Evolutionary conservation across 2,113 vertebrate genomes (phyloP), one percentile per base, ranked within the genome.

Genomic region (Heloderma charlesbogerti): DNA sequence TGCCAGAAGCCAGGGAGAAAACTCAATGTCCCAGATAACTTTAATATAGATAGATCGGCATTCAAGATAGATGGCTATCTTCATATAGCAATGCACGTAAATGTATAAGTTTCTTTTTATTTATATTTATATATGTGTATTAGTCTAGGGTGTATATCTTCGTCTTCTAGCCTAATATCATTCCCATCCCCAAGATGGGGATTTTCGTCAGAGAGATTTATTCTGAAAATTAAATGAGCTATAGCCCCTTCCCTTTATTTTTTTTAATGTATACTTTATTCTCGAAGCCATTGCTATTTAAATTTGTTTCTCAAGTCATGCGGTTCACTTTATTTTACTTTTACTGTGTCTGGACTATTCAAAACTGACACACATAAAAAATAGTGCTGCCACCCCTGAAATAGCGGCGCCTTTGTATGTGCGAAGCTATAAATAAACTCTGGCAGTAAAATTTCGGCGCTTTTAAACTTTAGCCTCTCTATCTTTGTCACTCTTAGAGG

Each of bases 181-280:
- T 95, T 92, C 91, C 66, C 86, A 27, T 91, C 74, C 40, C 74
- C 7, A 71, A 90, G 83, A 90, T 67, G 91, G 67, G 63, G 81
- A 94, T 84, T 92, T 95, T 94, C 87, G 92, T 94, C 92, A 88
- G 89, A 77, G 89, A 97, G 94, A 95, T 92, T 95, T 93, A 95
- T 93, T 94, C 90, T 93, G 88, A 92, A 96, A 96, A 97, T 96
- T 96, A 96, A 97, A 93, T 95, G 90, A 93, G 93, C 79, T 92
- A 94, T 86, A 91, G 92, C 89, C 91, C 87, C 92, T 93, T 95
- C 78, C 81, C 69, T 43, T 92, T 94, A 95, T 95, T 96, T 43
- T 92, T 94, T 96, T 95, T 96, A 96, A 97, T 96, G 92, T 97
- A 96, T 92, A 96, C 94, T 96, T 96, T 96, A 95, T 96, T 96